Evolutionary conservation across 2,113 vertebrate species (phyloP), one percentile per base, ranked within the genome.

Genomic region (Esox niger): DNA sequence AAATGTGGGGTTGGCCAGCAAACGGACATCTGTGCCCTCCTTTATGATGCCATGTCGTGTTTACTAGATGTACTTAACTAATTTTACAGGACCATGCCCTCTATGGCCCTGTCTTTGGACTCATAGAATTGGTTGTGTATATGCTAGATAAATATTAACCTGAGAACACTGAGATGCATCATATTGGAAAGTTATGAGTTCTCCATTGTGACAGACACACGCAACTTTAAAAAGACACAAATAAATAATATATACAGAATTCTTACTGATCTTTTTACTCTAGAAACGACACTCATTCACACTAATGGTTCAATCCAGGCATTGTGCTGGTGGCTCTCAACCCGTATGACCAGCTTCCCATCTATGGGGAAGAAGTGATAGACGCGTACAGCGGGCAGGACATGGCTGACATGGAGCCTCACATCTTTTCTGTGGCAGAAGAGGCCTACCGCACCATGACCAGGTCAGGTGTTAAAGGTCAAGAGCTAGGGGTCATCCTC

Each of bases 351-450:
- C 81, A 89, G 71, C 86, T 93, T 3, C 89, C 90, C 69, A 90
- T 93, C 38, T 93, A 93, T 21, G 92, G 92, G 8, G 87, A 92
- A 75, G 91, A 93, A 76, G 91, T 92, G 59, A 92, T 93, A 0
- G 90, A 93, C 2, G 92, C 91, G 1, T 93, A 93, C 81, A 92
- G 88, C 2, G 91, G 91, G 11, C 91, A 92, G 77, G 89, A 92
- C 79, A 90, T 82, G 80, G 85, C 84, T 1, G 89, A 92, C 74
- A 90, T 93, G 89, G 92, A 93, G 57, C 92, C 92, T 21, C 92
- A 93, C 73, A 90, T 93, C 68, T 93, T 91, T 27, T 92, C 91
- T 71, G 91, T 93, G 70, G 92, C 92, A 0, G 92, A 91, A 70
- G 90, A 93, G 6, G 90, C 91, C 0, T 93, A 93, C 69, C 80